Conservation (phyloP, 2,113 vertebrate genomes). For the Podilymbus podiceps region DNA sequence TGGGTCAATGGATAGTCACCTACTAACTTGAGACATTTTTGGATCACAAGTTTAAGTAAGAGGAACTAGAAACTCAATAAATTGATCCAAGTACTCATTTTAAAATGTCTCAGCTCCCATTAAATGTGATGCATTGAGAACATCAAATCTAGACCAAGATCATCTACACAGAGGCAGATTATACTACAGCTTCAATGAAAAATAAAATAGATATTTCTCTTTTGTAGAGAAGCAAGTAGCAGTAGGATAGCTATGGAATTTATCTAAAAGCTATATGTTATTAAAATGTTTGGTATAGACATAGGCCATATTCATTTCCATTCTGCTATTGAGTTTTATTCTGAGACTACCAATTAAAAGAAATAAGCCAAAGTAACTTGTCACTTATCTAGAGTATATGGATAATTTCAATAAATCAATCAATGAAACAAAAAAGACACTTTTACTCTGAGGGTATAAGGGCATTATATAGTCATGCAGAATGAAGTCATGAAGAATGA, state of each 20-base stretch:
- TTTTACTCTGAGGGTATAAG: neutral
- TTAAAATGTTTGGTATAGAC: neutral
- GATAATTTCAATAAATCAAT: neutral
- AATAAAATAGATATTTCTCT: neutral
- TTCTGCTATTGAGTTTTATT: neutral
- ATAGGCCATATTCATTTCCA: neutral
- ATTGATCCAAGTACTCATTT: neutral
- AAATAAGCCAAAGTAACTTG: neutral
- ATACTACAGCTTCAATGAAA: neutral
- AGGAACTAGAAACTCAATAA: neutral
- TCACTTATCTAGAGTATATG: neutral
- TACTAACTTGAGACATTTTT: neutral
- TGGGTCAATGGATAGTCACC: neutral
- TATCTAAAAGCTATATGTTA: neutral
- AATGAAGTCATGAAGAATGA: neutral
- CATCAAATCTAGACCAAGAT: neutral
- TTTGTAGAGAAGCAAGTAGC: neutral
- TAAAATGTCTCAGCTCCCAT: neutral
- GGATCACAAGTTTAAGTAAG: neutral
- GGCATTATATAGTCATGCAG: neutral
- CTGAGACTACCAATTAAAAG: neutral
- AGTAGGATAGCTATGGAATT: neutral
- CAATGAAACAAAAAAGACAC: neutral
- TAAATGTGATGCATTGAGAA: neutral
- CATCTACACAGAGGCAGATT: neutral